A percentile compares a stretch with the other conserved stretches of the same genome.
phyloP scores from a whole-genome alignment of 2,797 vertebrate species.

The Poeciliopsis infans region DNA sequence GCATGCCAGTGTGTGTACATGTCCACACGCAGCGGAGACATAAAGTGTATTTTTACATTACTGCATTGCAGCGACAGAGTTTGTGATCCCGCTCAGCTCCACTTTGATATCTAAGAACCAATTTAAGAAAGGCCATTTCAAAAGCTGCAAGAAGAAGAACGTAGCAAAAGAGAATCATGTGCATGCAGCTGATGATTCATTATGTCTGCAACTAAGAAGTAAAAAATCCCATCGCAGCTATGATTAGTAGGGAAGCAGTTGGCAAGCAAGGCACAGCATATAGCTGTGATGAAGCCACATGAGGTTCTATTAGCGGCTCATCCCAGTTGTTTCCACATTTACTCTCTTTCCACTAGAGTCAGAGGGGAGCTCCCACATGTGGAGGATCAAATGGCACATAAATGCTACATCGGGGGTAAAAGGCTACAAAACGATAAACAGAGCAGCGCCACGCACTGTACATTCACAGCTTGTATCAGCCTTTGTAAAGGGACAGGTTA shows the following conservation, averaged over 20 bases:
- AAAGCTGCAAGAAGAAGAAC: conserved; percentile 28
- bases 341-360: conserved; percentile 43
- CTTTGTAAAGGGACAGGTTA: conserved; percentile 54
- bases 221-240: conserved; percentile 55
- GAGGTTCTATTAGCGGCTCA: conserved; percentile 55
- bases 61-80: conserved; percentile 57
- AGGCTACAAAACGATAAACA: conserved; percentile 58
- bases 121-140: conserved; percentile 29
- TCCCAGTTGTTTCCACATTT: conserved; percentile 36
- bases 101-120: conserved; percentile 33
- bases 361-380: conserved; percentile 54
- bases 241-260: conserved; percentile 67
- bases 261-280: conserved; percentile 54
- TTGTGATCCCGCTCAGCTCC: conserved; percentile 38
- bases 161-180: conserved; percentile 29
- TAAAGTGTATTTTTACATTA: conserved; percentile 51
- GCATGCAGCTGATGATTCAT: conserved; percentile 61
- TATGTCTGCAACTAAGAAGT: conserved; percentile 60
- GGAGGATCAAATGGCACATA: conserved; percentile 64
- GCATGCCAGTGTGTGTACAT: conserved; percentile 20
- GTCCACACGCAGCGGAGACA: conserved; percentile 16
- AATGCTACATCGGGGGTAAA: conserved; percentile 67
- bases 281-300: conserved; percentile 59
- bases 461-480: conserved; percentile 48
- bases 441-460: conserved; percentile 40